phyloP scores from a whole-genome alignment of 2,888 invertebrate genomes.

The Chaetogeoica ovagalla region DNA sequence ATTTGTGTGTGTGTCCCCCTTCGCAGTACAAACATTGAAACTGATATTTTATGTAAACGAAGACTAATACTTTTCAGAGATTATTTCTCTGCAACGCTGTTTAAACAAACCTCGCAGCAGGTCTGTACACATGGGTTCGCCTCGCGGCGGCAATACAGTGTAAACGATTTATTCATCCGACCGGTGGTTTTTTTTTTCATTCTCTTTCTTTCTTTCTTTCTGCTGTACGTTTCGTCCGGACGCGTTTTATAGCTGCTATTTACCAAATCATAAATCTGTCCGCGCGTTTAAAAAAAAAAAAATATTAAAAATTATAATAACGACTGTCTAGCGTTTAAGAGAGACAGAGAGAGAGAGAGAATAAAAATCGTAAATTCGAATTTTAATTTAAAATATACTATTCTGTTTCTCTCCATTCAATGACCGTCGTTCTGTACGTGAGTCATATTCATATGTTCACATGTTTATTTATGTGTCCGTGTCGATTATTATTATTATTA shows the following conservation, averaged over 20 bases:
- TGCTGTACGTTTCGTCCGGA: neutral
- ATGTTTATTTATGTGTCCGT: no score
- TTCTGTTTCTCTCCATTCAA: no score
- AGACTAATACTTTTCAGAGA: neutral
- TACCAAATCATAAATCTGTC: conserved; percentile 30
- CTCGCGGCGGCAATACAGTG: neutral
- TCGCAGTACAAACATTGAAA: conserved; percentile 14
- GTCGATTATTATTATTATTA: no score
- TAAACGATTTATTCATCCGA: no score
- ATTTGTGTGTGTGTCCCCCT: neutral
- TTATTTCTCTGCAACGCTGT: conserved; percentile 10
- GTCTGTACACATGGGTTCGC: neutral
- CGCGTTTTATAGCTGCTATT: neutral
- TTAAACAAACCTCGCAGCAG: conserved; percentile 11
- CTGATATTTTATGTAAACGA: conserved; percentile 34
- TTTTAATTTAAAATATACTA: no score
- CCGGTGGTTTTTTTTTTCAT: neutral
- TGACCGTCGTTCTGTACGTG: no score
- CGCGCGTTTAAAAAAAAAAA: neutral
- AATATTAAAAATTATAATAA: no score
- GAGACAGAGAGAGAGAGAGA: no score
- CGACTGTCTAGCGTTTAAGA: no score
- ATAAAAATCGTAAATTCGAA: no score
- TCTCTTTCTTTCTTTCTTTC: no score
- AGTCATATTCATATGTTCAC: no score